These are phyloP conservation scores for Thamnophis sirtalis DNA, from an alignment of 2,113 vertebrate species.

Conservation along the genomic window DNA sequence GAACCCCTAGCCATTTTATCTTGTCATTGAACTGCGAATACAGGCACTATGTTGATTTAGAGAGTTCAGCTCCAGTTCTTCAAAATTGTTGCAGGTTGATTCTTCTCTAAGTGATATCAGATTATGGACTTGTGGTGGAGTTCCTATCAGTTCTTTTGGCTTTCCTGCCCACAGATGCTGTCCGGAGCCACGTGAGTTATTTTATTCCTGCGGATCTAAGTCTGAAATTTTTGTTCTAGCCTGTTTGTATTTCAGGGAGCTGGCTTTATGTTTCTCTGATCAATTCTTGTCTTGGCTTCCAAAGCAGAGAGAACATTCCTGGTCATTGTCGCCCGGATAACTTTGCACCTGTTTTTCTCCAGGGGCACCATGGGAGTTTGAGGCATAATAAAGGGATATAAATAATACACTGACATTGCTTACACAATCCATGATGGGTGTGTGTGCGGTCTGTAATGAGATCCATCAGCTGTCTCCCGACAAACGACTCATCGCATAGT, in stretches of 20 bases:
- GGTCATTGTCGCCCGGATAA: background rate
- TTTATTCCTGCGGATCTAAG: background rate
- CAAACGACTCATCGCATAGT: background rate
- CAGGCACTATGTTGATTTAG: fast-evolving
- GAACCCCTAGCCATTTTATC: background rate
- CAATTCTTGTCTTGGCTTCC: background rate
- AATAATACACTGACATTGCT: too few relatives aligned
- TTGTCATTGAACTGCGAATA: background rate
- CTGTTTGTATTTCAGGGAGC: conserved; percentile 16
- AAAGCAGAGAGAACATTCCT: background rate
- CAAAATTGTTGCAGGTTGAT: background rate
- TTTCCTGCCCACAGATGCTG: background rate
- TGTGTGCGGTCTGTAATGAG: conserved; percentile 1
- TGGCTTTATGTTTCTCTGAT: conserved; percentile 7
- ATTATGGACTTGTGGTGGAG: background rate
- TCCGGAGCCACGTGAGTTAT: background rate
- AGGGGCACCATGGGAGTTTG: conserved; percentile 41
- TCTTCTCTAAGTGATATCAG: background rate
- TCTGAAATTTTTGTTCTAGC: background rate
- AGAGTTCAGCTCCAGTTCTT: background rate
- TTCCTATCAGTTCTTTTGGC: background rate
- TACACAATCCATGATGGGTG: background rate
- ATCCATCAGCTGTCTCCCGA: conserved; percentile 42
- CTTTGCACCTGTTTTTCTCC: conserved; percentile 63
- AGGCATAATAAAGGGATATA: conserved; percentile 60